These are phyloP conservation scores for Papilio polytes DNA, from an alignment of 1,140 invertebrate species.

Conservation along the genomic window DNA sequence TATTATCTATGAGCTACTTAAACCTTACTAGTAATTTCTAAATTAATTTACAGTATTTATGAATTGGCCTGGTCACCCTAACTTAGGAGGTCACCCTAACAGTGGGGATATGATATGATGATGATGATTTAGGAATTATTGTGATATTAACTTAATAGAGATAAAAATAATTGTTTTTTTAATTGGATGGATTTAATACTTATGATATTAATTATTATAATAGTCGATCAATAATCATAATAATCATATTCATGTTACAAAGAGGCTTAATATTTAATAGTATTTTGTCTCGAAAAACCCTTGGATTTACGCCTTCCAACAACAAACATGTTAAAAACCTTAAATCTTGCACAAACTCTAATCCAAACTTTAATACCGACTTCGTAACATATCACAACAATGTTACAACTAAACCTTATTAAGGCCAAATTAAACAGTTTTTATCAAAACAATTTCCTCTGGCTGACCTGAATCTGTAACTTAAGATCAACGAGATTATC, in stretches of 20 bases:
- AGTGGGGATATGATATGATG: too few species aligned
- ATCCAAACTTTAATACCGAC: neutral
- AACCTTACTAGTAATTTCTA: neutral
- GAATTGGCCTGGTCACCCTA: too few species aligned
- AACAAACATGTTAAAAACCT: neutral
- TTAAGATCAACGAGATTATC: conserved; percentile 31
- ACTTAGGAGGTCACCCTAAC: too few species aligned
- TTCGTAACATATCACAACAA: neutral
- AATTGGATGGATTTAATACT: neutral
- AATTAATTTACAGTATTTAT: neutral
- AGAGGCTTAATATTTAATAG: neutral
- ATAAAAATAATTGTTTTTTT: neutral
- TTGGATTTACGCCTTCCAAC: neutral
- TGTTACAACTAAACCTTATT: conserved; percentile 11
- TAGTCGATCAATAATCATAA: too few species aligned
- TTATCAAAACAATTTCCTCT: conserved; percentile 31
- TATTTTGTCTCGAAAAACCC: neutral
- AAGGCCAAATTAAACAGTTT: conserved; percentile 18
- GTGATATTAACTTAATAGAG: neutral
- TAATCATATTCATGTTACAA: too few species aligned
- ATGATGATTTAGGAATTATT: neutral
- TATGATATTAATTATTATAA: neutral
- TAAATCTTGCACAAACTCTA: neutral
- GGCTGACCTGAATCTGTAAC: conserved; percentile 37
- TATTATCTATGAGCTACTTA: neutral